Percentiles rank a stretch among this genome's conserved stretches.
These are phyloP conservation scores for Hesperia comma DNA, from an alignment of 2,888 invertebrate genomes.

Conservation along the genomic window DNA sequence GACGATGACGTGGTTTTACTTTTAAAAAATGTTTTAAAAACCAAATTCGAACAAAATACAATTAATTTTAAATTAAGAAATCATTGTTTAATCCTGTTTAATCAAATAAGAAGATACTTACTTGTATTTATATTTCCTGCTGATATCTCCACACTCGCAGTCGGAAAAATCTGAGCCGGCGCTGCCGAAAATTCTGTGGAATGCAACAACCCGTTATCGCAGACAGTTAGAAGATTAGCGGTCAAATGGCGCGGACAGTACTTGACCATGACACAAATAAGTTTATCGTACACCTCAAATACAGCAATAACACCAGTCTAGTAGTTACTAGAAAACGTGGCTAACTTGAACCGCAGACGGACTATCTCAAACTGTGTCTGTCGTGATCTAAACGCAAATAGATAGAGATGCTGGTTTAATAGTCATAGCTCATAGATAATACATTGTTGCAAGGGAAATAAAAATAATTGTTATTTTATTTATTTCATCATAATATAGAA, in stretches of 20 bases:
- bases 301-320: no score
- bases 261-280: no score
- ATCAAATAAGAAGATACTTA: conserved; percentile 42
- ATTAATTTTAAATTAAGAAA: no score
- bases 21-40: no score
- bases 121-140: conserved; percentile 49
- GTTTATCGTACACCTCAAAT: no score
- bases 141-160: conserved; percentile 69
- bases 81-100: no score
- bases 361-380: background rate
- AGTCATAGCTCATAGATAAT: background rate
- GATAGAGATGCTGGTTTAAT: background rate
- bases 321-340: no score
- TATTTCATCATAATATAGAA: no score
- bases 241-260: background rate
- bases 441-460: no score
- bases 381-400: background rate
- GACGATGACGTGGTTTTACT: no score
- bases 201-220: conserved; percentile 7
- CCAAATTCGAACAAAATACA: no score
- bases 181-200: conserved; percentile 68
- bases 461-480: no score
- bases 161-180: conserved; percentile 74
- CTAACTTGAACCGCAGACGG: background rate
- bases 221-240: background rate